These are phyloP conservation scores for Drosophila murphyi DNA, from an alignment of 1,140 invertebrate genomes.

Conservation along the genomic window DNA sequence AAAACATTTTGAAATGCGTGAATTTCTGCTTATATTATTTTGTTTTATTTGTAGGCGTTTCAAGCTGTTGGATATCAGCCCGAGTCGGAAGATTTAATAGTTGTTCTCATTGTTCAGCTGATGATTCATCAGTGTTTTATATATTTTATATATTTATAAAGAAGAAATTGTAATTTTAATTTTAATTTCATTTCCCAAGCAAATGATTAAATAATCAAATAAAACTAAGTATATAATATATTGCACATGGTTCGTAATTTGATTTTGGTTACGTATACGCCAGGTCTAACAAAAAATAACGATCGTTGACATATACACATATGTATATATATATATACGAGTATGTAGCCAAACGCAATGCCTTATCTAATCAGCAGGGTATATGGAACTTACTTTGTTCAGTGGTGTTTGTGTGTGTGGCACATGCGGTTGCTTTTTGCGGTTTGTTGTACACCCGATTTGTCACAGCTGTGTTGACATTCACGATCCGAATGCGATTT, in stretches of 20 bases:
- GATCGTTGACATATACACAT: conserved; percentile 15
- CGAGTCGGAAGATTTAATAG: no score
- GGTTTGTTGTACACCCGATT: background rate
- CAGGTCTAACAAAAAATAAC: background rate
- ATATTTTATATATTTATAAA: no score
- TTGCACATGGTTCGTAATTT: background rate
- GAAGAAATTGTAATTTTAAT: no score
- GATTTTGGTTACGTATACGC: background rate
- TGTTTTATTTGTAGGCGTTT: no score
- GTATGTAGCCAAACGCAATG: background rate
- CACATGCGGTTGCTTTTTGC: conserved; percentile 39
- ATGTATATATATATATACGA: background rate
- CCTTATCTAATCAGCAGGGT: conserved; percentile 42
- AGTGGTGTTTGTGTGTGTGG: conserved; percentile 20
- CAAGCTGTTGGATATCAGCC: no score
- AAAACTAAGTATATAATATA: background rate
- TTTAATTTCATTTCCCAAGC: no score
- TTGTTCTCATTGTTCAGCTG: no score
- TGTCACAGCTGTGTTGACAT: conserved; percentile 30
- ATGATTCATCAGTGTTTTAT: no score
- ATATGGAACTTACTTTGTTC: conserved; percentile 34
- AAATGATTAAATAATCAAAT: no score
- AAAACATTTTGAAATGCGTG: no score
- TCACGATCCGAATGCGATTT: conserved; percentile 5
- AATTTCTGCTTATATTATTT: no score